Percentiles rank a stretch among this genome's conserved stretches.
phyloP scores from a whole-genome alignment of 2,113 vertebrate species.

The Herpailurus yagouaroundi region DNA sequence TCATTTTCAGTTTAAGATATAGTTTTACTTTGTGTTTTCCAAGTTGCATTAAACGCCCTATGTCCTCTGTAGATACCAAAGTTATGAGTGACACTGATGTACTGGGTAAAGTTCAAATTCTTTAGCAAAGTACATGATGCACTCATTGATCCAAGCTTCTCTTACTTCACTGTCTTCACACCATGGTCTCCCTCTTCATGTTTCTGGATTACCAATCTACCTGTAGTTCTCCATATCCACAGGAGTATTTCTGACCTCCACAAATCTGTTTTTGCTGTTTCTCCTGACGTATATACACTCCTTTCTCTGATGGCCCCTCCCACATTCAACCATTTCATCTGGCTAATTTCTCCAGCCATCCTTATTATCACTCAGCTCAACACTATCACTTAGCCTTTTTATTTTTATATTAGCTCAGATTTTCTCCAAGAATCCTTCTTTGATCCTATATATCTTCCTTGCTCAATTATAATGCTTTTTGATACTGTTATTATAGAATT shows the following conservation, averaged over 20 bases:
- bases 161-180: background rate
- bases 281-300: background rate
- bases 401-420: background rate
- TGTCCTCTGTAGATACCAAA: background rate
- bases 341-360: background rate
- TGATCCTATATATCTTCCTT: background rate
- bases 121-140: background rate
- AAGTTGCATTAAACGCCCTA: background rate
- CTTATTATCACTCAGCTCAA: background rate
- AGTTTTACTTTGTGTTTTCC: background rate
- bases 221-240: background rate
- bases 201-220: background rate
- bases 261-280: background rate
- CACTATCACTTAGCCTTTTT: background rate
- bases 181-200: background rate
- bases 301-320: background rate
- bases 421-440: background rate
- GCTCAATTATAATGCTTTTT: background rate
- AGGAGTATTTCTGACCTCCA: background rate
- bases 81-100: background rate
- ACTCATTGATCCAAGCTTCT: background rate
- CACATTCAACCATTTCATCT: background rate
- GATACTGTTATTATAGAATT: background rate
- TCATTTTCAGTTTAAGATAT: background rate
- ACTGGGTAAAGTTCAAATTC: background rate